Conservation (phyloP, 2,797 vertebrate species). For the Halcyon leucocephala region DNA sequence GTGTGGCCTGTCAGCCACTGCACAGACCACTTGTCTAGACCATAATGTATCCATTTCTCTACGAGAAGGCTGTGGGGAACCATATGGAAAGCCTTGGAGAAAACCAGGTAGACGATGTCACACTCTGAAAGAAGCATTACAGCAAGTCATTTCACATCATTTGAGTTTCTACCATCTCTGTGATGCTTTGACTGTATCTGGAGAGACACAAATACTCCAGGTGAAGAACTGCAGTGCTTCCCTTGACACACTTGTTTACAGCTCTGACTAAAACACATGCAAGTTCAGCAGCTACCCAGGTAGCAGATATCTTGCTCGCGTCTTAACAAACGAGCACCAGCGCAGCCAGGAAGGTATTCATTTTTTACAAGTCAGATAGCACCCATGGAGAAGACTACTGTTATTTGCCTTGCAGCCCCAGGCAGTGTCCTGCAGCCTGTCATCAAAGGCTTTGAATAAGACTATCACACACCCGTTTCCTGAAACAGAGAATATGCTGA, state of each 20-base stretch:
- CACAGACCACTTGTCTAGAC: neutral
- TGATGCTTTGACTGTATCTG: neutral
- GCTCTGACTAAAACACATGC: neutral
- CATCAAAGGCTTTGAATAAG: constrained; percentile 35
- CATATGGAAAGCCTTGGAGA: neutral
- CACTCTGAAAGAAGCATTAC: neutral
- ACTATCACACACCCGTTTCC: neutral
- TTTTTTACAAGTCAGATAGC: constrained; percentile 31
- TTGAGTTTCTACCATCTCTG: neutral
- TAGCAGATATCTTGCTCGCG: neutral
- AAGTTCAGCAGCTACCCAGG: neutral
- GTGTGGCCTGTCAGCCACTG: neutral
- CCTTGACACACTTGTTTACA: neutral
- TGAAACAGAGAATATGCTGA: constrained; percentile 1
- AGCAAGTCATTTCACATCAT: neutral
- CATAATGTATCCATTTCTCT: neutral
- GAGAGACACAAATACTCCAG: neutral
- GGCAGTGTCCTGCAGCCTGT: constrained; percentile 40
- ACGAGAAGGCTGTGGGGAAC: neutral
- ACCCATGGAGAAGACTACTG: constrained; percentile 45
- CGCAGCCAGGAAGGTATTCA: neutral
- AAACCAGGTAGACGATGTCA: neutral
- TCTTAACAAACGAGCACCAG: neutral
- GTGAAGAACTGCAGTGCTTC: neutral
- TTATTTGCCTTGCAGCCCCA: constrained; percentile 36